Percentiles rank a stretch among this genome's conserved stretches.
Evolutionary conservation across 2,888 invertebrate genomes (phyloP).

Genomic region (Ctenicera cuprea): DNA sequence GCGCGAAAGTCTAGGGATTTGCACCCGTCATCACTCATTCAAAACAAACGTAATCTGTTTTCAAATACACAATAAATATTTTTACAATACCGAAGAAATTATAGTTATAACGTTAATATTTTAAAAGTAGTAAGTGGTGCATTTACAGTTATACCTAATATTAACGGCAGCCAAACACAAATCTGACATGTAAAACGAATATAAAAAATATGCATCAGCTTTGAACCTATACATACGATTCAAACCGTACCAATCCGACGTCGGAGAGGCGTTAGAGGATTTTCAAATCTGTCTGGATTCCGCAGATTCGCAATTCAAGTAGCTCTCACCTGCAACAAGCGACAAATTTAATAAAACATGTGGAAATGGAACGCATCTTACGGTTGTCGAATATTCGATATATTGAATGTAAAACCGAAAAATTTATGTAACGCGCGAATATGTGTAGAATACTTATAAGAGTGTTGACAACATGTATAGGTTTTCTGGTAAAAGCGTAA

Average conservation of each 20-base stretch:
- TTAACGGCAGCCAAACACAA: too few relatives aligned
- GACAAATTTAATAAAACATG: constrained; percentile 63
- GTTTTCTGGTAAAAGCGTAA: constrained; percentile 26
- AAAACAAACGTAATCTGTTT: constrained; percentile 11
- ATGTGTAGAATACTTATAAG: constrained; percentile 46
- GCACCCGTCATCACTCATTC: constrained; percentile 28
- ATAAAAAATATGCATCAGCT: constrained; percentile 15
- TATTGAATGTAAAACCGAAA: constrained; percentile 55
- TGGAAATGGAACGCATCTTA: constrained; percentile 53
- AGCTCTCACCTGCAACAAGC: constrained; percentile 61
- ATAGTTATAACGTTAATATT: too few relatives aligned
- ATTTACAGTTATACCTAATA: too few relatives aligned
- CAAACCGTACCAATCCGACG: constrained; percentile 42
- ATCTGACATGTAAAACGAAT: background rate
- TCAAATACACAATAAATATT: background rate
- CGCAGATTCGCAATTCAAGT: constrained; percentile 60
- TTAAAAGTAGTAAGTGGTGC: too few relatives aligned
- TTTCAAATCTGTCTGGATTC: constrained; percentile 58
- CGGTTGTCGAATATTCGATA: constrained; percentile 57
- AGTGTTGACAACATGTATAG: constrained; percentile 36
- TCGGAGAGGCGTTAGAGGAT: constrained; percentile 50
- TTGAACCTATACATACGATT: constrained; percentile 17
- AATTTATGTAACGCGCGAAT: constrained; percentile 50
- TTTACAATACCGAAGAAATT: too few relatives aligned
- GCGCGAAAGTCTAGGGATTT: constrained; percentile 27